Base-by-base conservation (phyloP, 92 coral and sea anemone species). In the Montipora capitata region DNA sequence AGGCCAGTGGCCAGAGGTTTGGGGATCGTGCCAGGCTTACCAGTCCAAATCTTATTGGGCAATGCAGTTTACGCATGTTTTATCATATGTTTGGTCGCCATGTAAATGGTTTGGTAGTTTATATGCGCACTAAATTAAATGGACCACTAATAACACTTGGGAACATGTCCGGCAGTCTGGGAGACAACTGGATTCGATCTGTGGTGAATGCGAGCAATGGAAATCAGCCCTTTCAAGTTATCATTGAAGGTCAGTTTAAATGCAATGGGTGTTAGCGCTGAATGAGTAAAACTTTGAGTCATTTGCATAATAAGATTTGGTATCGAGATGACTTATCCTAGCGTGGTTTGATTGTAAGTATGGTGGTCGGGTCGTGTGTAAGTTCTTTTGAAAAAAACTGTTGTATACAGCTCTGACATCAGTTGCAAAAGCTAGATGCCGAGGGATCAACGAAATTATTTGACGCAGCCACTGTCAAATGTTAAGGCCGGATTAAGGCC, bases 11-110 rank as follows among this genome's bases (percentile, higher is more conserved):
- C 10, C 86, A 91, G 58, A 77, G 78, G 40, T 96, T 82, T 79
- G 99, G 99, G 5, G 98, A 96, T 82, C 95, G 94, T 49, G 99
- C 98, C 8, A 93, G 97, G 16, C 92, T 98, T 7, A 96, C 92
- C 43, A 96, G 99, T 77, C 94, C 98, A n/a, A 78, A 81, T 40
- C 90, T 98, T 15, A 81, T 87, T 54, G 99, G 99, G 68, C 70
- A 80, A 65, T 98, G 99, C 57, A 90, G 91, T 10, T 88, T 98
- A 17, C 98, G 99, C 39, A 90, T 98, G 76, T 98, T 83, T 87
- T 98, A 98, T 86, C 99, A 98, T 84, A 98, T 98, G 99, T 94
- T 82, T 76, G 99, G 99, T 2, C 84, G 65, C 10, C 96, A 96
- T 70, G 88, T 96, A 44, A 87, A 98, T 83, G 91, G 92, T 4